Evolutionary conservation across 2,888 invertebrate species (phyloP).

Genomic region (Ellobium chinense): DNA sequence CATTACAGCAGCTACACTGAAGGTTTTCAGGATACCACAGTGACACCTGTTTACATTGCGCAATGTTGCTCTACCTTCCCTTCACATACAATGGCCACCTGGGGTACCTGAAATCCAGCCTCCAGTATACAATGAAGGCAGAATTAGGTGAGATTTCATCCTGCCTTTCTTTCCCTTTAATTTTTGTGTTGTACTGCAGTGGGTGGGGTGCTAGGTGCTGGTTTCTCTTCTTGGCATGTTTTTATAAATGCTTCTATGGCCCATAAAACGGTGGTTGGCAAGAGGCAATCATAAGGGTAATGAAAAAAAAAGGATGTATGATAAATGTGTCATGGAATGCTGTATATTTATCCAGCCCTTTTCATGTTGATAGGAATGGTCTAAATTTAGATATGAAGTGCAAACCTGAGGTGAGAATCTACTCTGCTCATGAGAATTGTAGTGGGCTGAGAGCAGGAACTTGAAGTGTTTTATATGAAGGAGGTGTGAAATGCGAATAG

Average conservation of each 20-base stretch:
- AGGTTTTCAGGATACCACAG: too few relatives aligned
- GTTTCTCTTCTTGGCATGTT: neutral
- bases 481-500: too few relatives aligned
- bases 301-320: neutral
- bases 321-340: slow-evolving; percentile 8
- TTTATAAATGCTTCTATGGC: too few relatives aligned
- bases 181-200: too few relatives aligned
- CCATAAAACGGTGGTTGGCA: too few relatives aligned
- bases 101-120: neutral
- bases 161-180: too few relatives aligned
- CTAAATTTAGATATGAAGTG: slow-evolving; percentile 10
- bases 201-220: too few relatives aligned
- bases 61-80: neutral
- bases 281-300: too few relatives aligned
- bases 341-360: neutral
- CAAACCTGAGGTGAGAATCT: neutral
- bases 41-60: neutral
- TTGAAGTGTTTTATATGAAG: too few relatives aligned
- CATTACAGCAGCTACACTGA: too few relatives aligned
- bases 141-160: too few relatives aligned
- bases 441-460: neutral
- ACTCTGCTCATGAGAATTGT: neutral
- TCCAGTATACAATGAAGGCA: too few relatives aligned
- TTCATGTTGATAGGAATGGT: neutral
- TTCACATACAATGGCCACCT: neutral